Conservation (phyloP, 2,113 vertebrate species). For the Mionectes macconnelli region DNA sequence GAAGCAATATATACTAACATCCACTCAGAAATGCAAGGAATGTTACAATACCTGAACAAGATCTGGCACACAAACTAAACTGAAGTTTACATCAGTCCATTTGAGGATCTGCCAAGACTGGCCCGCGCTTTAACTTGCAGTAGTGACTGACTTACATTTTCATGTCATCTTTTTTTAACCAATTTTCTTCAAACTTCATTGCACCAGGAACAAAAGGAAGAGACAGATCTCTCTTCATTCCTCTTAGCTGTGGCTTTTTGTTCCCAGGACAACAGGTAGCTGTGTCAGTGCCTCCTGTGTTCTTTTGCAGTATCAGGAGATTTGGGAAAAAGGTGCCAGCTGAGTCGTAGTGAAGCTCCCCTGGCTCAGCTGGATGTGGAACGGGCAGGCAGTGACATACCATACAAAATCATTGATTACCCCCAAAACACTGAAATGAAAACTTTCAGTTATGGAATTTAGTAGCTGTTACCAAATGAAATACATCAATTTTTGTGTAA, state of each 20-base stretch:
- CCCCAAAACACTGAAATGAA: background rate
- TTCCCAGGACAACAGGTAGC: background rate
- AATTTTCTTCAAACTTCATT: background rate
- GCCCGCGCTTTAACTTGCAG: background rate
- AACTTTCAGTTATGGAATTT: background rate
- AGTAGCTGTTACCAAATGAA: background rate
- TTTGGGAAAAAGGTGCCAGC: background rate
- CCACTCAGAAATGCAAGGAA: conserved; percentile 43
- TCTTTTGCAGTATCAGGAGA: background rate
- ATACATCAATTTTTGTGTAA: background rate
- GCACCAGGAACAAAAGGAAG: background rate
- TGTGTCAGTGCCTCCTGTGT: background rate
- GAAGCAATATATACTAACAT: background rate
- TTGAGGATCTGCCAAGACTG: conserved; percentile 17
- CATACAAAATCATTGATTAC: background rate
- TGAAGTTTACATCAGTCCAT: background rate
- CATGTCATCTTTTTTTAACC: background rate
- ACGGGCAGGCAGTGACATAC: background rate
- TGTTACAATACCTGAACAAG: conserved; percentile 37
- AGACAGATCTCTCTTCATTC: background rate
- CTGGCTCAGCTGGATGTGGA: background rate
- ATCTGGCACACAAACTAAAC: background rate
- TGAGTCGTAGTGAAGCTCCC: background rate
- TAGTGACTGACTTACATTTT: background rate
- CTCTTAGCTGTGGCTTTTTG: background rate